Base-by-base conservation (phyloP, 2,113 vertebrate species). In the Solenodon paradoxus region DNA sequence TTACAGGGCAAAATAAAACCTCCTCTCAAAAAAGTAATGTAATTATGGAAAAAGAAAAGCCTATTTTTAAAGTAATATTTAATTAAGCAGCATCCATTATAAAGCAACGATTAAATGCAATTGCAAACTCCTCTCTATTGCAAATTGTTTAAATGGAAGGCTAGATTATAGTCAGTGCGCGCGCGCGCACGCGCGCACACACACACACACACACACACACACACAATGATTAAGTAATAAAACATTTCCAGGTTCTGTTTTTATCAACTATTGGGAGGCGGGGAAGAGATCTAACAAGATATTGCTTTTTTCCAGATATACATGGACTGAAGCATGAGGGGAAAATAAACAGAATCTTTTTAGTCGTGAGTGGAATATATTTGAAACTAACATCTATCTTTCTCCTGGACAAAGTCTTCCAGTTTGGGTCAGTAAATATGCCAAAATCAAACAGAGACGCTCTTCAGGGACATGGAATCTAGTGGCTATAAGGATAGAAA, bases 91-190 rank as follows among this genome's bases (percentile, higher is more conserved):
- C 94, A 90, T 26, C 42, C 79, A 92, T 71, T 84, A 83, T 22
- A 97, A 93, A 92, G 53, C 26, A 96, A 94, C 57, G 72, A 94
- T 82, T 87, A 97, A 92, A 86, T 57, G 68, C 32, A 28, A 92
- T 89, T 97, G 95, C 57, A 97, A 95, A 97, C 28, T 92, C 77
- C 55, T 42, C 49, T 92, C 63, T 92, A 92, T 16, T 89, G 32
- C 28, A 96, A 88, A 82, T 80, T 93, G 61, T 87, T 97, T 96
- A 93, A 97, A 69, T 88, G 96, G 66, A 95, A 92, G 77, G 42
- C 2, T 19, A 91, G 89, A 1, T 79, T 68, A 68, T 12, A 80
- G 40, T 55, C 75, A 61, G 79, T 20, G 74, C 30, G 81, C 5
- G 69, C 63, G 55, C n/a, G 64, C 40, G 61, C 38, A 71, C 51